These are phyloP conservation scores for Cristatella mucedo DNA, from an alignment of 2,888 invertebrate genomes.

Conservation along the genomic window DNA sequence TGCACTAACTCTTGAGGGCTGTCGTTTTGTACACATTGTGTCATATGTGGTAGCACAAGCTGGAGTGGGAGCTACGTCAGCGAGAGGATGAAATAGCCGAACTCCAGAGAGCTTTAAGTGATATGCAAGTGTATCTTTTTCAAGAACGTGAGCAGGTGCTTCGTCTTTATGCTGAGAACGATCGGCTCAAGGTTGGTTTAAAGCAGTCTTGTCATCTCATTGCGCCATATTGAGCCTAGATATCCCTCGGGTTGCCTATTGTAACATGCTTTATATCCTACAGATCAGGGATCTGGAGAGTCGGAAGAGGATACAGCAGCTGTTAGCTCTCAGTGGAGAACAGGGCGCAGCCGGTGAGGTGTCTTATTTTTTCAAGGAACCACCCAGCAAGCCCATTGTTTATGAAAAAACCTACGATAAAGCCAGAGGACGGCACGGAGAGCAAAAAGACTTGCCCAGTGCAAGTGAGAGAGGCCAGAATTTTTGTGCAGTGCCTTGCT, in stretches of 20 bases:
- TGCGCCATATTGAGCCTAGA: background rate
- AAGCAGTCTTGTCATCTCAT: slow-evolving; percentile 2
- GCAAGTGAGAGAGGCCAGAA: no score
- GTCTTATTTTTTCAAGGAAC: slow-evolving; percentile 38
- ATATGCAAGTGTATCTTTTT: slow-evolving; percentile 39
- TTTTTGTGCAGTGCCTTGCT: no score
- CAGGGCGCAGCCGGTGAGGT: slow-evolving; percentile 34
- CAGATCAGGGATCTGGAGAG: slow-evolving; percentile 38
- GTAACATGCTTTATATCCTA: background rate
- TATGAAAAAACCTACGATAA: slow-evolving; percentile 13
- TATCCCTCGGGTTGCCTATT: background rate
- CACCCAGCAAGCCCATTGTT: slow-evolving; percentile 34
- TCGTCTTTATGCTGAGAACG: slow-evolving; percentile 38
- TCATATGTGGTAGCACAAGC: slow-evolving; percentile 26
- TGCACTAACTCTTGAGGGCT: no score
- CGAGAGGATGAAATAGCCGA: slow-evolving; percentile 38
- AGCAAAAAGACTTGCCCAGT: no score
- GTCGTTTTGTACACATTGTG: no score
- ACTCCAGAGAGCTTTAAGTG: slow-evolving; percentile 39
- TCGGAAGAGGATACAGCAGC: slow-evolving; percentile 38
- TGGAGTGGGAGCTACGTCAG: slow-evolving; percentile 36
- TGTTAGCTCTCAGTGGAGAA: slow-evolving; percentile 32
- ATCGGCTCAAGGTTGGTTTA: slow-evolving; percentile 33
- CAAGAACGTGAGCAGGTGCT: slow-evolving; percentile 40
- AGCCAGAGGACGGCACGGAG: no score